Conservation (phyloP, 2,888 invertebrate genomes). For the Drosophila demipolita region DNA sequence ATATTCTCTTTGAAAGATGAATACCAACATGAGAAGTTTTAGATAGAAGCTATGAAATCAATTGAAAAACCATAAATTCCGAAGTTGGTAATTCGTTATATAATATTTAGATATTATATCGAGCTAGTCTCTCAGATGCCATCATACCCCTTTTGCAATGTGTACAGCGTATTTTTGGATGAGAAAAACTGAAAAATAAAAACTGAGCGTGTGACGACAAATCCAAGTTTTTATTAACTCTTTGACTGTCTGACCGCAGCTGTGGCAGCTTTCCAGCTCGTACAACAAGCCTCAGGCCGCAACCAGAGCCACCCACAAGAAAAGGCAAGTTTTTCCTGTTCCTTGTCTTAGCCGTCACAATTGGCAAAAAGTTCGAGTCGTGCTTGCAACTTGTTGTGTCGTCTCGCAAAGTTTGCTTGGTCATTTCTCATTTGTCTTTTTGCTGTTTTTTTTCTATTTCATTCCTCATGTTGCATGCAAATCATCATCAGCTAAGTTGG, state of each 20-base stretch:
- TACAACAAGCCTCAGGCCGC: background rate
- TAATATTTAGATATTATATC: background rate
- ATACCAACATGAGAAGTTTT: background rate
- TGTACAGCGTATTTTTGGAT: conserved; percentile 3
- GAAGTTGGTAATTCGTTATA: background rate
- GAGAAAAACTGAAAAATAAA: conserved; percentile 1
- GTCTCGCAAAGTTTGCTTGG: conserved; percentile 44
- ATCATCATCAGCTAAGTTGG: conserved; percentile 38
- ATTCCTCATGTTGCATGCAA: conserved; percentile 44
- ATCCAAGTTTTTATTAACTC: conserved; percentile 74
- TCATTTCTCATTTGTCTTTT: conserved; percentile 44
- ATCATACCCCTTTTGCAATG: background rate
- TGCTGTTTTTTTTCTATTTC: background rate
- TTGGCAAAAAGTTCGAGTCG: conserved; percentile 33
- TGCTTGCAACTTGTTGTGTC: conserved; percentile 67
- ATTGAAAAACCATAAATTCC: background rate
- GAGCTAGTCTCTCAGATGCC: background rate
- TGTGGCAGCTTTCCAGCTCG: conserved; percentile 27
- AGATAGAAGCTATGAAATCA: background rate
- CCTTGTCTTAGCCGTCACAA: conserved; percentile 39
- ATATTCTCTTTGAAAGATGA: background rate
- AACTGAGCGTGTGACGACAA: conserved; percentile 44
- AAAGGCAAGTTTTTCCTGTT: conserved; percentile 18
- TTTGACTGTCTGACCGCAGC: conserved; percentile 65
- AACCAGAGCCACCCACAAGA: background rate